A percentile compares a stretch with the other conserved stretches of the same genome.
Conservation (phyloP, 1,140 invertebrate species). For the Lanistes nyassanus region DNA sequence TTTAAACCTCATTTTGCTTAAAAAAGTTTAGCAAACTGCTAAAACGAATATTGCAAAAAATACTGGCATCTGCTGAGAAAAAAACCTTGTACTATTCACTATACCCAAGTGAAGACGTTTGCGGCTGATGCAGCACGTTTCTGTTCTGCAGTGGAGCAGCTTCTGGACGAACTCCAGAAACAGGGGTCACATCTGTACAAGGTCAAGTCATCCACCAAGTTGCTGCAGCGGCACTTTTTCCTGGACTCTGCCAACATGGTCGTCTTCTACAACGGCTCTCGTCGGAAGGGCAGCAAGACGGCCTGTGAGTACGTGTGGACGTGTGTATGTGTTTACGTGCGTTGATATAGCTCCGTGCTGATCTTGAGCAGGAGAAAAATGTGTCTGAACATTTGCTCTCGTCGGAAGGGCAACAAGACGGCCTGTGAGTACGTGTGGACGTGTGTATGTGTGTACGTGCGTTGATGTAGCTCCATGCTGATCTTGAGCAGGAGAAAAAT, state of each 20-base stretch:
- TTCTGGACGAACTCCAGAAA: constrained; percentile 33
- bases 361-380: too few relatives aligned
- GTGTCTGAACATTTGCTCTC: too few relatives aligned
- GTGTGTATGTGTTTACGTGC: too few relatives aligned
- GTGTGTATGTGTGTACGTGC: too few relatives aligned
- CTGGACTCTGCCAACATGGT: constrained; percentile 50
- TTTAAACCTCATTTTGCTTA: too few relatives aligned
- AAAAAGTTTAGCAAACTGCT: too few relatives aligned
- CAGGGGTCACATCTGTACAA: constrained; percentile 43
- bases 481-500: too few relatives aligned
- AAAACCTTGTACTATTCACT: too few relatives aligned
- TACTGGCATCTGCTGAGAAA: too few relatives aligned
- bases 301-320: constrained; percentile 25
- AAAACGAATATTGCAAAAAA: too few relatives aligned
- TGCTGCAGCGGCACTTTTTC: constrained; percentile 44
- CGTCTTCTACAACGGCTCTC: constrained; percentile 46
- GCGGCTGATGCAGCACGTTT: constrained; percentile 6
- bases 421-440: constrained; percentile 25
- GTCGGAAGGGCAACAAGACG: constrained; percentile 41
- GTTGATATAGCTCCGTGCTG: too few relatives aligned
- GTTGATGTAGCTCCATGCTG: too few relatives aligned
- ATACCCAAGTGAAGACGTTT: background rate
- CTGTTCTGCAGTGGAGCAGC: constrained; percentile 45
- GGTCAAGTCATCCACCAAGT: constrained; percentile 45
- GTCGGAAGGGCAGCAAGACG: constrained; percentile 42